phyloP scores from a whole-genome alignment of 1,140 invertebrate species.

The Bombus difficillimus region DNA sequence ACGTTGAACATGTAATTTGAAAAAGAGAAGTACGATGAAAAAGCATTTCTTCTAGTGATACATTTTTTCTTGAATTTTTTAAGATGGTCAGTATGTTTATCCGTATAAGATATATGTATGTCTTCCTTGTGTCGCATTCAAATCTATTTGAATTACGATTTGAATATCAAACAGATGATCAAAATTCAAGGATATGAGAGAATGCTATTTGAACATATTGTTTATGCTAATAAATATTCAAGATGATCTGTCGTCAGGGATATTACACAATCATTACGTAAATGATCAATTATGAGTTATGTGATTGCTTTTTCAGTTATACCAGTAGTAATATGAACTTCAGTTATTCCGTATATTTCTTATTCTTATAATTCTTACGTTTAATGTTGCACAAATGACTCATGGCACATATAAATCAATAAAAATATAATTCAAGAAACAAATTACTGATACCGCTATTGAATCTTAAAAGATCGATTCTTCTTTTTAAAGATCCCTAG shows the following conservation, averaged over 20 bases:
- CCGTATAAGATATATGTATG: not conserved
- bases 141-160: too few relatives aligned
- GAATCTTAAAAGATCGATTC: not conserved
- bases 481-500: not conserved
- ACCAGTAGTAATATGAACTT: not conserved
- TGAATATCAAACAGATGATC: not conserved
- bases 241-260: too few relatives aligned
- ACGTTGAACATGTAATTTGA: not conserved
- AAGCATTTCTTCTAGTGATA: not conserved
- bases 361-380: not conserved
- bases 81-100: not conserved
- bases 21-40: not conserved
- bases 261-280: too few relatives aligned
- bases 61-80: not conserved
- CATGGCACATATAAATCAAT: not conserved
- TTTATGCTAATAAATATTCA: too few relatives aligned
- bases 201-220: too few relatives aligned
- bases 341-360: too few relatives aligned
- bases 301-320: not conserved
- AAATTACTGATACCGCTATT: not conserved
- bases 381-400: not conserved
- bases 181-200: not conserved
- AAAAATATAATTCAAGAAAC: not conserved
- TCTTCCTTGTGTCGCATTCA: not conserved
- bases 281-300: not conserved